Evolutionary conservation across 1,140 invertebrate genomes (phyloP), one percentile per base, ranked within the genome.

Genomic region (Zaprionus inermis): DNA sequence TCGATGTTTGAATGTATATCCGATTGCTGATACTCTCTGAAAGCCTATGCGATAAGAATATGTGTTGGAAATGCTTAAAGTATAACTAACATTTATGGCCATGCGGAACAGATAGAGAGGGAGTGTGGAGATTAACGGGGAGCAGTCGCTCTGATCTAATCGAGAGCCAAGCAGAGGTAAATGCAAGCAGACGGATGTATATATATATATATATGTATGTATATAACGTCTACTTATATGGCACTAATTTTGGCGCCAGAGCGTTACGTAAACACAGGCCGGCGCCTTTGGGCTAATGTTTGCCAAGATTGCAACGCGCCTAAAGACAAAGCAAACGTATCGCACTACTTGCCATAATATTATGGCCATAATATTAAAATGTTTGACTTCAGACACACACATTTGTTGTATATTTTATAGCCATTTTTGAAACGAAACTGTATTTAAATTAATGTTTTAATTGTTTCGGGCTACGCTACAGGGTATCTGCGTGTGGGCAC

Each of bases 231-330:
- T 63, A 61, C 59, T 76, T 86, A 77, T 82, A 85, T 79, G 77
- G 72, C 76, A 76, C 82, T 76, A 83, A 81, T 89, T 88, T 86
- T 86, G 82, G 82, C 82, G 82, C 82, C 81, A 81, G 60, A 77
- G 69, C 78, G 71, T 86, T 86, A 86, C 78, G 78, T 85, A 86
- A 86, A 78, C 70, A 51, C 71, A 44, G 71, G 60, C 70, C 59
- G 81, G 61, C 75, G 81, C 68, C 76, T 54, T 34, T 69, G 55
- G 24, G 24, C 18, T 41, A 7, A 6, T 44, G 30, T 63, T 64
- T 49, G 38, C 51, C 58, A 55, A 55, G 51, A 71, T 58, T 34
- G 34, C 32, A 46, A 30, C 41, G 28, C 1, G 65, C 20, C 14
- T 32, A 56, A 66, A 56, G 63, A 11, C 63, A 56, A 41, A 81